A percentile compares a stretch with the other conserved stretches of the same genome.
Evolutionary conservation across 2,888 invertebrate genomes (phyloP).

Genomic region (Eupithecia subfuscata): DNA sequence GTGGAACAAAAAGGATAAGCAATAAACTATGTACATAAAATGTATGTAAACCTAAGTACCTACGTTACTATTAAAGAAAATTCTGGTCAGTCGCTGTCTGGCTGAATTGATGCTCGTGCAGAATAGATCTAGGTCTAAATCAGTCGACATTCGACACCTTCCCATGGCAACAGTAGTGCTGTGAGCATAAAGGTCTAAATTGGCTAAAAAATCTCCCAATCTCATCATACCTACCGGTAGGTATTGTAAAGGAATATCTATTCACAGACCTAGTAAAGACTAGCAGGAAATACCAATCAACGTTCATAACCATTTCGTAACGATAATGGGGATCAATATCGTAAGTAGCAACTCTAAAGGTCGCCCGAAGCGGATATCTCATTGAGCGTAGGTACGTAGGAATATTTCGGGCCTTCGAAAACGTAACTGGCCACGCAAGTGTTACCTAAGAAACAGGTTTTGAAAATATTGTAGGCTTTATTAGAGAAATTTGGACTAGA

Average conservation of each 20-base stretch:
- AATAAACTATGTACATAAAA: no score
- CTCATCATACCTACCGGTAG: neutral
- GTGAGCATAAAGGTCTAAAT: no score
- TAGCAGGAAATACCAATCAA: conserved; percentile 59
- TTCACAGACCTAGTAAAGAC: conserved; percentile 35
- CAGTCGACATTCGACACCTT: no score
- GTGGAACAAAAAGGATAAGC: no score
- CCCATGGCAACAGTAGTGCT: no score
- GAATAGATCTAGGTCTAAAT: no score
- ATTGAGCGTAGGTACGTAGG: conserved; percentile 22
- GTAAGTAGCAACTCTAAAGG: conserved; percentile 27
- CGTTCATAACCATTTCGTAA: conserved; percentile 26
- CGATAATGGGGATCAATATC: conserved; percentile 38
- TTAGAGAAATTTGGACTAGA: conserved; percentile 3
- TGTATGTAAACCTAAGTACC: no score
- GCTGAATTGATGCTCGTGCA: no score
- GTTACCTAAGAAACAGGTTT: neutral
- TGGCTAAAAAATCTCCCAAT: no score
- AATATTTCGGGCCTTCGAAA: conserved; percentile 19
- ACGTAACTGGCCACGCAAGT: conserved; percentile 6
- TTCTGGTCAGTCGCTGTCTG: no score
- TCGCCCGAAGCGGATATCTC: conserved; percentile 18
- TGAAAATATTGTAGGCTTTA: neutral
- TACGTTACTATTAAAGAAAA: no score
- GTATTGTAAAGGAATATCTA: conserved; percentile 2